phyloP scores from a whole-genome alignment of 2,888 invertebrate species.

The Cheilosia urbana region DNA sequence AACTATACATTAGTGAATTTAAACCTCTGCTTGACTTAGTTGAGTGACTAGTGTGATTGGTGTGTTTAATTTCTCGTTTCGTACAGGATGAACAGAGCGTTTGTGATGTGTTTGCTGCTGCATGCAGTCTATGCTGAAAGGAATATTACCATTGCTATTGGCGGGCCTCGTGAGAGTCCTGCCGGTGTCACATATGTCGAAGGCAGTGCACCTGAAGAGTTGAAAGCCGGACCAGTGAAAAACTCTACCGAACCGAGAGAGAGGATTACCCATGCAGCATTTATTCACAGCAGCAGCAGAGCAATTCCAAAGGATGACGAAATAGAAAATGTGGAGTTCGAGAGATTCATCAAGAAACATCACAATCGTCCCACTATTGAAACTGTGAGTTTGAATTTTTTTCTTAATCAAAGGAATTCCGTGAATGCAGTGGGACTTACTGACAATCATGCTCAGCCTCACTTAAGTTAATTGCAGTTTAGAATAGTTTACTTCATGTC shows the following conservation, averaged over 20 bases:
- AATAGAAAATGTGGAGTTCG: conserved; percentile 81
- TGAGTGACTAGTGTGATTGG: conserved; percentile 29
- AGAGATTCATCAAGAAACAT: conserved; percentile 81
- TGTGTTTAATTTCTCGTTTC: conserved; percentile 77
- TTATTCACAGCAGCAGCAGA: conserved; percentile 48
- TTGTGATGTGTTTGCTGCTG: conserved; percentile 74
- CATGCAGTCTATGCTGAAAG: conserved; percentile 70
- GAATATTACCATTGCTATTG: conserved; percentile 81
- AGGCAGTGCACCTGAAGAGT: conserved; percentile 80
- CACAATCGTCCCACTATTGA: conserved; percentile 82
- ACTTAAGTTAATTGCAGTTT: too few species aligned
- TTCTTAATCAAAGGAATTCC: too few species aligned
- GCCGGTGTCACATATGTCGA: conserved; percentile 85
- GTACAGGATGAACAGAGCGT: conserved; percentile 78
- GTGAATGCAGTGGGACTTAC: too few species aligned
- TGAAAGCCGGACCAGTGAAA: conserved; percentile 78
- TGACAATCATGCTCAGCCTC: too few species aligned
- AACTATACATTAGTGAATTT: conserved; percentile 33
- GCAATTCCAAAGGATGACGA: conserved; percentile 72
- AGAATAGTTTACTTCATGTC: too few species aligned
- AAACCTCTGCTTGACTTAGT: conserved; percentile 35
- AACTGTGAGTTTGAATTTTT: conserved; percentile 77
- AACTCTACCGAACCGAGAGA: conserved; percentile 25
- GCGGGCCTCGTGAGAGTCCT: conserved; percentile 82
- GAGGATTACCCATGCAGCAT: conserved; percentile 44